Percentiles rank a stretch among this genome's conserved stretches.
phyloP scores from a whole-genome alignment of 2,888 invertebrate species.

The Acrobasis consociella region DNA sequence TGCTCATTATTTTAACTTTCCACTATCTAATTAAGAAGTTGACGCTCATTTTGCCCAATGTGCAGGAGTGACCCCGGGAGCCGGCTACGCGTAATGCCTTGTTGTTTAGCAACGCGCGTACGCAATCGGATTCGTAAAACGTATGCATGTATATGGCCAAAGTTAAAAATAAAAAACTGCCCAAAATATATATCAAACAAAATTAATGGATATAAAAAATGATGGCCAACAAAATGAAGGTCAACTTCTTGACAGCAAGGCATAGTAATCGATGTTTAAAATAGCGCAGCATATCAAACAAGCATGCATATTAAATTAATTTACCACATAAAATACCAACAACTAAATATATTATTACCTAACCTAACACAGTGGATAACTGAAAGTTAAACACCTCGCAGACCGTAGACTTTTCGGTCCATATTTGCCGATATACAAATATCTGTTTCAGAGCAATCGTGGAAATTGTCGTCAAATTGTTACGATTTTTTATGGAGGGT shows the following conservation, averaged over 20 bases:
- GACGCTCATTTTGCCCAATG: constrained; percentile 93
- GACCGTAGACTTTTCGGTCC: too few species aligned
- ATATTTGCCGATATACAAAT: too few species aligned
- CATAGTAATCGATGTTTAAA: constrained; percentile 77
- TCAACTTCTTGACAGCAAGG: constrained; percentile 95
- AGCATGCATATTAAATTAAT: constrained; percentile 72
- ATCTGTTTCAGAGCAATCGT: too few species aligned
- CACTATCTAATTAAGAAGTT: constrained; percentile 87
- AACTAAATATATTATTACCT: constrained; percentile 36
- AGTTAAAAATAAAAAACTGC: constrained; percentile 67
- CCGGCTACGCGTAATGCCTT: constrained; percentile 76
- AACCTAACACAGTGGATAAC: constrained; percentile 9
- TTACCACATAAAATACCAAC: constrained; percentile 50
- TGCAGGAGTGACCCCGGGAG: constrained; percentile 81
- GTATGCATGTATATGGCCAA: constrained; percentile 76
- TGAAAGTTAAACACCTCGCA: too few species aligned
- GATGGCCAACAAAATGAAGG: constrained; percentile 96
- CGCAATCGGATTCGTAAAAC: constrained; percentile 65
- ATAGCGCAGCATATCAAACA: constrained; percentile 78
- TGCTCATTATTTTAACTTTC: constrained; percentile 69
- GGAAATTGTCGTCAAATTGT: too few species aligned
- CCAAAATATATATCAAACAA: constrained; percentile 80
- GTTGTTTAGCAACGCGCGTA: constrained; percentile 75
- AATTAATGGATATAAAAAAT: constrained; percentile 86
- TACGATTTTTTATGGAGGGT: too few species aligned